Conservation (phyloP, 2,888 invertebrate species). For the Zygothrica quintamaculata region DNA sequence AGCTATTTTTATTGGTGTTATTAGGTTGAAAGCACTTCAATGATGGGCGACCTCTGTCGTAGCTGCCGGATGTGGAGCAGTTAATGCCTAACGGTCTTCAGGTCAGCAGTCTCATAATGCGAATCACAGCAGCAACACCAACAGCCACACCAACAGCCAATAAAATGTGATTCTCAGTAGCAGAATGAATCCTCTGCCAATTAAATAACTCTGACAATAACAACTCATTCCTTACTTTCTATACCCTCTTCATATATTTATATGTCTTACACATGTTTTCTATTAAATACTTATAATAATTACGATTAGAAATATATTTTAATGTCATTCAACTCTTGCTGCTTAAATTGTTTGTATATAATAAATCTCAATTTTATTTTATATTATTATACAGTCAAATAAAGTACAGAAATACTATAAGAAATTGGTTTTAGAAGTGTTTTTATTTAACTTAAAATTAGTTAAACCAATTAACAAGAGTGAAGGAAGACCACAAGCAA, state of each 20-base stretch:
- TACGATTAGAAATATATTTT: slow-evolving; percentile 40
- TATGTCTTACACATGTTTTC: slow-evolving; percentile 2
- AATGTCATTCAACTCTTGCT: slow-evolving; percentile 53
- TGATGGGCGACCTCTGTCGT: slow-evolving; percentile 55
- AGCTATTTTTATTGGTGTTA: slow-evolving; percentile 73
- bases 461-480: not conserved
- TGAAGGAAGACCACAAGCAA: no score
- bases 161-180: slow-evolving; percentile 51
- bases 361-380: no score
- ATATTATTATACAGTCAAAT: no score
- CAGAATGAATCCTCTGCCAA: not conserved
- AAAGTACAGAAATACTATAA: not conserved
- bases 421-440: no score
- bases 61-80: slow-evolving; percentile 55
- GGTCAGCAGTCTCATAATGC: slow-evolving; percentile 72
- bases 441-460: not conserved
- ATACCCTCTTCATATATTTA: no score
- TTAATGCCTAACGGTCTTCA: slow-evolving; percentile 73
- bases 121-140: slow-evolving; percentile 61
- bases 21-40: slow-evolving; percentile 78
- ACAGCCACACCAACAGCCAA: no score
- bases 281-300: slow-evolving; percentile 37
- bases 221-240: no score
- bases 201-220: no score
- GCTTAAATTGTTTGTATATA: slow-evolving; percentile 48